Base-by-base conservation (phyloP, 2,113 vertebrate genomes). In the Anseranas semipalmata region DNA sequence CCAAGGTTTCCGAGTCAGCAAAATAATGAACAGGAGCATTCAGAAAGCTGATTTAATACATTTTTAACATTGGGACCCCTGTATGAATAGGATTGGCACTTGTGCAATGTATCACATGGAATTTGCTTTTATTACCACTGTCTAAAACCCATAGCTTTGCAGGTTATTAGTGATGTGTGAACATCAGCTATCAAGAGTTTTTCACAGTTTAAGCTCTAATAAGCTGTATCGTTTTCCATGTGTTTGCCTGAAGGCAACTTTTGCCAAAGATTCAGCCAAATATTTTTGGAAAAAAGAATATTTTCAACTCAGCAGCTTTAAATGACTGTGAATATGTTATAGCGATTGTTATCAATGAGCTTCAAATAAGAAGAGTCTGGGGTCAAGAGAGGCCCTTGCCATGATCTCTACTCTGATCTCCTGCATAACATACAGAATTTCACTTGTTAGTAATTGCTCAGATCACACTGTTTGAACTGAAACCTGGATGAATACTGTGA, bases 1-100 rank as follows among this genome's bases (percentile, higher is more conserved):
- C 97, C 97, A 98, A 98, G 95, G 93, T 98, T 98, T 97, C 96
- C 97, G 98, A 98, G 98, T 99, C 97, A 97, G 97, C 96, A 98
- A 98, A 99, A 99, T 98, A 98, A 98, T 98, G 97, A 98, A 98
- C 76, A 94, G 97, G 93, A 95, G 89, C 96, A 98, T 96, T 74
- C 95, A 93, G 79, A 96, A 97, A 97, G 94, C 94, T 78, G 89
- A 98, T 97, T 97, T 97, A 91, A 97, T 97, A 95, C 9, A 87
- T 95, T 95, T 96, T 98, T 97, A 97, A 95, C 95, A 92, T 94
- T 97, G 96, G 90, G 87, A 88, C 97, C 95, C 17, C 95, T 92
- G 84, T 95, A 96, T 96, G 97, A 98, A 97, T 95, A 94, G 93
- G 87, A 93, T 88, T 97, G 97, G 85, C 95, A 96, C 95, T 56